Conservation (phyloP, 2,797 vertebrate species). For the Huso huso region DNA sequence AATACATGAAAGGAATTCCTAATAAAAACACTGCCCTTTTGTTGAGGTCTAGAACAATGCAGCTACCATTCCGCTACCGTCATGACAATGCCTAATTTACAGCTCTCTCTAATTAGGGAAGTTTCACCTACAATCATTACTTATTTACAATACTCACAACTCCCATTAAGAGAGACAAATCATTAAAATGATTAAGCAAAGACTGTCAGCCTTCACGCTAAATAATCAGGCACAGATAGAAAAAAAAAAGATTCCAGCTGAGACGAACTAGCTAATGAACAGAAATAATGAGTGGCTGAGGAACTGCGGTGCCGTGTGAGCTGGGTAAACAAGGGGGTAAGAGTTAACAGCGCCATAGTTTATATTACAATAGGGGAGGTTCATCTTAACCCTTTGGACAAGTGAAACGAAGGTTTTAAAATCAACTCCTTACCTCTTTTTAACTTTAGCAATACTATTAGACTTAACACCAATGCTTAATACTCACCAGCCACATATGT, state of each 20-base stretch:
- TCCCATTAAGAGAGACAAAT: not conserved
- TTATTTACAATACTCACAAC: constrained; percentile 4
- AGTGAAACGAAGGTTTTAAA: too few species aligned
- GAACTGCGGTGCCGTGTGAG: too few species aligned
- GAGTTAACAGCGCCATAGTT: too few species aligned
- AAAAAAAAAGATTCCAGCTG: not conserved
- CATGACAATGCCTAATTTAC: not conserved
- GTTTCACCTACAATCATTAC: not conserved
- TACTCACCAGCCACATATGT: too few species aligned
- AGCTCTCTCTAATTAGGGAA: not conserved
- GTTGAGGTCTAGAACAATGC: not conserved
- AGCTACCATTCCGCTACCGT: not conserved
- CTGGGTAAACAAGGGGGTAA: too few species aligned
- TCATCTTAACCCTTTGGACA: too few species aligned
- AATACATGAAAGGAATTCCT: too few species aligned
- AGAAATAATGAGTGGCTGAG: not conserved
- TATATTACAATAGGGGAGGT: too few species aligned
- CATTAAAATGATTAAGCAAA: constrained; percentile 3
- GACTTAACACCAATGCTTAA: too few species aligned
- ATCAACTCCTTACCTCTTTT: too few species aligned
- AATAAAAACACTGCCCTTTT: too few species aligned
- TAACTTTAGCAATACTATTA: too few species aligned
- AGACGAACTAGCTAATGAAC: not conserved
- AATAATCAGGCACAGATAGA: not conserved
- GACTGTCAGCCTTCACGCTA: not conserved